phyloP scores from a whole-genome alignment of 35 echinoderm and acorn worm species.

The Acanthaster planci region DNA sequence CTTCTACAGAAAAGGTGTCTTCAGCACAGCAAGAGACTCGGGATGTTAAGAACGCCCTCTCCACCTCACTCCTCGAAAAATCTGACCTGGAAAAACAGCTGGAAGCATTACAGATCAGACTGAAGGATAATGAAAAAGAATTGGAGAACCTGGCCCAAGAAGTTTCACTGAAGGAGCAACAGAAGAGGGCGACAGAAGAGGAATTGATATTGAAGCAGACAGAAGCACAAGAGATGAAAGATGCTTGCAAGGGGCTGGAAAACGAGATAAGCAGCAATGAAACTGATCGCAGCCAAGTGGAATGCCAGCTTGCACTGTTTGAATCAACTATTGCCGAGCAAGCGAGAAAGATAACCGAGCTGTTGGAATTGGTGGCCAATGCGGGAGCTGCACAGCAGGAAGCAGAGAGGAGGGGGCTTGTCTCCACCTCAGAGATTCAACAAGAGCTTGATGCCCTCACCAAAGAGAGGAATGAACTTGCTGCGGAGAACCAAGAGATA shows the following conservation, averaged over 20 bases:
- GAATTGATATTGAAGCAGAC: slow-evolving; percentile 13
- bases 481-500: background rate
- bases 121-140: slow-evolving; percentile 1
- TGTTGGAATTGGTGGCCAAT: background rate
- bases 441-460: background rate
- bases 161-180: background rate
- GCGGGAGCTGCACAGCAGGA: background rate
- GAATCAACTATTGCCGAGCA: background rate
- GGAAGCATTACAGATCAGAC: background rate
- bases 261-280: slow-evolving; percentile 30
- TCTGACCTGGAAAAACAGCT: slow-evolving; percentile 34
- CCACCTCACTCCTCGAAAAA: background rate
- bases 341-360: background rate
- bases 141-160: background rate
- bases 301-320: slow-evolving; percentile 5
- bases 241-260: slow-evolving; percentile 1
- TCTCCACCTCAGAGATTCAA: background rate
- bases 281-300: background rate
- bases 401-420: background rate
- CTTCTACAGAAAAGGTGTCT: background rate
- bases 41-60: background rate
- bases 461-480: background rate
- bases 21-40: slow-evolving; percentile 1
- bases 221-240: background rate
- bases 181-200: slow-evolving; percentile 21